phyloP scores from a whole-genome alignment of 2,113 vertebrate genomes.

The Tragelaphus scriptus region DNA sequence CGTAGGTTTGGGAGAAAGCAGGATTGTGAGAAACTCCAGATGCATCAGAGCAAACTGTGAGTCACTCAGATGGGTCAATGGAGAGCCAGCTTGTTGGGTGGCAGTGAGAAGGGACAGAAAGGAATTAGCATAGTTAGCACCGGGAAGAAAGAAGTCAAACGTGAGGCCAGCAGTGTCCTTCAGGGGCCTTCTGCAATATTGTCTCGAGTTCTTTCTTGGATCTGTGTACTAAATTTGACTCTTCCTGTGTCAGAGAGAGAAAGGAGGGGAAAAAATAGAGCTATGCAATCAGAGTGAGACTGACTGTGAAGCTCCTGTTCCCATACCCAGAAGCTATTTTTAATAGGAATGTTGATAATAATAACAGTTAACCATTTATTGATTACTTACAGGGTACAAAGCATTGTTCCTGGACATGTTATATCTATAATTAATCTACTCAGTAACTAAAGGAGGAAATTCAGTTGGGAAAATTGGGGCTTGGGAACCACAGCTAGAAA shows the following conservation, averaged over 20 bases:
- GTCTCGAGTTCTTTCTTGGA: neutral
- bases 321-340: neutral
- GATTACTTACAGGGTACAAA: neutral
- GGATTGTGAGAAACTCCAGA: constrained; percentile 29
- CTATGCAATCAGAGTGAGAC: neutral
- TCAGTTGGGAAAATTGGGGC: neutral
- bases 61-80: neutral
- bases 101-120: neutral
- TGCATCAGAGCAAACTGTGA: neutral
- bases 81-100: neutral
- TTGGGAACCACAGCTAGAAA: neutral
- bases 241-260: neutral
- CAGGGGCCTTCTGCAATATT: neutral
- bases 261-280: neutral
- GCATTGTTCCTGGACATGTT: neutral
- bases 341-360: neutral
- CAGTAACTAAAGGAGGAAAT: neutral
- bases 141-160: neutral
- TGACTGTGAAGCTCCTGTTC: neutral
- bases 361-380: neutral
- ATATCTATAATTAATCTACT: neutral
- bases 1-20: constrained; percentile 33
- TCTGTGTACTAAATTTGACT: constrained; percentile 14
- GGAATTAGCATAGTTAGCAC: neutral
- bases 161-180: neutral